Percentiles rank a stretch among this genome's conserved stretches.
Conservation (phyloP, 2,113 vertebrate genomes). For the Tupaia chinensis region DNA sequence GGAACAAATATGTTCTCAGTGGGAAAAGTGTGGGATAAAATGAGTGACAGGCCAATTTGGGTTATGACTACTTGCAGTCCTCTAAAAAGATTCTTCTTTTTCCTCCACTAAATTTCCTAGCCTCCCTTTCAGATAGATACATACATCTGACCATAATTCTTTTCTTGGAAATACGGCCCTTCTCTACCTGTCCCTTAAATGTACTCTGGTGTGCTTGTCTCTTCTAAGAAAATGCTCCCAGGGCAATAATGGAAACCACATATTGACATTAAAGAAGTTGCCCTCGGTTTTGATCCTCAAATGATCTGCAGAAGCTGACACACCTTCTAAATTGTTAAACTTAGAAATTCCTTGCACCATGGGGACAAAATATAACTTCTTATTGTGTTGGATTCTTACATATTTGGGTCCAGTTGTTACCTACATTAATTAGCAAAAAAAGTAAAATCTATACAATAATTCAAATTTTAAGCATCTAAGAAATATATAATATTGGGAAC, state of each 20-base stretch:
- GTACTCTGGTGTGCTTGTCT: background rate
- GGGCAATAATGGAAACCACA: background rate
- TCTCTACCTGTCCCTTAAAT: accelerated
- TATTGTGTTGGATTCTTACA: background rate
- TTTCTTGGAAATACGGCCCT: background rate
- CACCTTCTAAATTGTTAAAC: background rate
- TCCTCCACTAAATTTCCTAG: background rate
- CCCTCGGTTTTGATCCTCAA: background rate
- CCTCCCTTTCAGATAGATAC: background rate
- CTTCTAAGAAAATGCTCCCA: background rate
- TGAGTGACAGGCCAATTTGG: background rate
- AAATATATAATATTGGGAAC: background rate
- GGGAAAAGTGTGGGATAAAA: background rate
- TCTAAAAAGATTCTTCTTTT: background rate
- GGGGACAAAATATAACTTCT: background rate
- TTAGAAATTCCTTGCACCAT: background rate
- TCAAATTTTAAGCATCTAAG: background rate
- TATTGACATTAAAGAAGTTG: background rate
- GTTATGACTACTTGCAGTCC: background rate
- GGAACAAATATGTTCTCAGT: background rate
- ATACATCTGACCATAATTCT: background rate
- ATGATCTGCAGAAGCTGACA: background rate
- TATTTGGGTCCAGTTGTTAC: background rate
- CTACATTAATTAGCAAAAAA: background rate
- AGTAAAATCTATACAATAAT: background rate